Conservation (phyloP, 2,113 vertebrate genomes). For the Mola mola region DNA sequence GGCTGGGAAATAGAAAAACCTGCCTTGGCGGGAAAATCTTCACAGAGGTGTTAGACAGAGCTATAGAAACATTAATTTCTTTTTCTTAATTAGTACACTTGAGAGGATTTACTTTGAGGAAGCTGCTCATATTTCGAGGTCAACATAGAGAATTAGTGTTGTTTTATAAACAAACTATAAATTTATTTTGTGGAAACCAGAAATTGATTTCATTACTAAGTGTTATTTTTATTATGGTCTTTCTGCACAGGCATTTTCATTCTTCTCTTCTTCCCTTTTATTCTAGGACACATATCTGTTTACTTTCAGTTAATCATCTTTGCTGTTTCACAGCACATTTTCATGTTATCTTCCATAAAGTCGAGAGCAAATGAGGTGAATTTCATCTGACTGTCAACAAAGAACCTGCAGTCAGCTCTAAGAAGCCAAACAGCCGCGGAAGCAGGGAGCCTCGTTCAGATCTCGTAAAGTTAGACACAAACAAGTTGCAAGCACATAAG, state of each 20-base stretch:
- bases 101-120: conserved; percentile 20
- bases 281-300: too few species aligned
- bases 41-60: conserved; percentile 23
- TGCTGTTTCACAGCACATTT: too few species aligned
- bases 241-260: too few species aligned
- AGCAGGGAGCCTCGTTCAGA: conserved; percentile 9
- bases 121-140: conserved; percentile 40
- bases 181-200: not conserved
- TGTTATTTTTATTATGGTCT: too few species aligned
- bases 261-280: too few species aligned
- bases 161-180: conserved; percentile 23
- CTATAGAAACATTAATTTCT: conserved; percentile 40
- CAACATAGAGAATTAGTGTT: conserved; percentile 18
- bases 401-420: conserved; percentile 1
- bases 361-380: too few species aligned
- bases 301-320: too few species aligned
- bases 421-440: conserved; percentile 3
- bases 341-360: too few species aligned
- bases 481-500: conserved; percentile 15
- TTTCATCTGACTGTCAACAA: conserved; percentile 1
- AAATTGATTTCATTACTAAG: not conserved
- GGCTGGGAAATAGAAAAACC: conserved; percentile 39
- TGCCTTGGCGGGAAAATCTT: conserved; percentile 44
- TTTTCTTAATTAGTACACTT: conserved; percentile 62
- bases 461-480: conserved; percentile 19